Conservation (phyloP, 2,113 vertebrate genomes). For the Gopherus flavomarginatus region DNA sequence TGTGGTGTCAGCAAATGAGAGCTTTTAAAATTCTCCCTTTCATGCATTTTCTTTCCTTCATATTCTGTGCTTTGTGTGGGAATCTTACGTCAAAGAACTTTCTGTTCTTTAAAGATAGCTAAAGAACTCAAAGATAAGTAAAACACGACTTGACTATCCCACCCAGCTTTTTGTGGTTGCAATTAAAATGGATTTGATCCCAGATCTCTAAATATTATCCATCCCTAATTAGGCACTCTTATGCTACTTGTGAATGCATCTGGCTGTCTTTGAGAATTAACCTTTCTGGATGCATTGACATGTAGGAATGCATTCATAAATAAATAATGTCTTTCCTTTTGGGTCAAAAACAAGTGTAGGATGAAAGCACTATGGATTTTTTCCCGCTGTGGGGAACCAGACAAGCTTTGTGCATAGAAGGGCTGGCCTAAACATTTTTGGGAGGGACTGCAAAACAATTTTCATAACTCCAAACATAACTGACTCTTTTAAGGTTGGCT, state of each 20-base stretch:
- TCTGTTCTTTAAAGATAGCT: slow-evolving; percentile 30
- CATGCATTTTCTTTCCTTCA: neutral
- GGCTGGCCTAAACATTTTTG: neutral
- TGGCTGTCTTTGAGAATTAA: neutral
- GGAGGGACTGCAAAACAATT: neutral
- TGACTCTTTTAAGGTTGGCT: too few relatives aligned
- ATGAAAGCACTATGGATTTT: neutral
- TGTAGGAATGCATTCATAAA: neutral
- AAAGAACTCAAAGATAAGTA: slow-evolving; percentile 25
- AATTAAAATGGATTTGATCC: slow-evolving; percentile 1
- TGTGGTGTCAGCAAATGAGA: neutral
- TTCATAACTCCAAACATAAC: neutral
- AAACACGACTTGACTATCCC: neutral
- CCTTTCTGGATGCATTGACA: neutral
- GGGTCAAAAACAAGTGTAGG: too few relatives aligned
- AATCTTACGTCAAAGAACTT: slow-evolving; percentile 1
- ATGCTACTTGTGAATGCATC: neutral
- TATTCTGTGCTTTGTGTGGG: neutral
- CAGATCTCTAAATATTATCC: neutral
- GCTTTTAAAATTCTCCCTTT: neutral
- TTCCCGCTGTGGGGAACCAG: neutral
- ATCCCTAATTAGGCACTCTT: neutral
- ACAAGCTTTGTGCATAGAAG: neutral
- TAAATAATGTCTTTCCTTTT: neutral
- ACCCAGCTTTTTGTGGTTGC: neutral